phyloP scores from a whole-genome alignment of 2,888 invertebrate species.

The Tetropium fuscum region DNA sequence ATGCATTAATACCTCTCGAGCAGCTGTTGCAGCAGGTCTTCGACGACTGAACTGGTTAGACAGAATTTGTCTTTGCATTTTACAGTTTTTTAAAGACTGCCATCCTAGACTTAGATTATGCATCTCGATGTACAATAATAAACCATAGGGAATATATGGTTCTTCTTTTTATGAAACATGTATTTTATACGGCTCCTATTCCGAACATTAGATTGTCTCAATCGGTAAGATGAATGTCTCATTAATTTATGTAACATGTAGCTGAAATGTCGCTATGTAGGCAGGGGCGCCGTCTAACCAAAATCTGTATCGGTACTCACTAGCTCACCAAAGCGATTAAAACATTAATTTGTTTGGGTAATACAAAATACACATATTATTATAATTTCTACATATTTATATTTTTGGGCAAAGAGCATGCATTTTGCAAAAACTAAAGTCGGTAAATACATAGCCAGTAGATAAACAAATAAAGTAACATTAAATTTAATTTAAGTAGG shows the following conservation, averaged over 20 bases:
- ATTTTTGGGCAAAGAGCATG: too few relatives aligned
- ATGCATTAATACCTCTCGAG: slow-evolving; percentile 46
- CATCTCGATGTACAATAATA: slow-evolving; percentile 7
- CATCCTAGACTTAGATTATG: slow-evolving; percentile 14
- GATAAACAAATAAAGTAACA: too few relatives aligned
- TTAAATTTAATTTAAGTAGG: too few relatives aligned
- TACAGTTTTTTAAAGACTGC: slow-evolving; percentile 31
- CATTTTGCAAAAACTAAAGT: too few relatives aligned
- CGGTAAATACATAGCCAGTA: too few relatives aligned
- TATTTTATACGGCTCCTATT: slow-evolving; percentile 2
- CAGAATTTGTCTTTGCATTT: slow-evolving; percentile 48
- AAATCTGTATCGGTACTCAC: too few relatives aligned
- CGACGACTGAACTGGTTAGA: slow-evolving; percentile 47
- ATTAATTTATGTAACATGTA: neutral
- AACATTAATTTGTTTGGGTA: too few relatives aligned
- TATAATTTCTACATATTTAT: too few relatives aligned
- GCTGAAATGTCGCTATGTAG: too few relatives aligned
- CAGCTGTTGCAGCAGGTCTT: slow-evolving; percentile 48
- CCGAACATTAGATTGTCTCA: slow-evolving; percentile 1
- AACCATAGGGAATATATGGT: slow-evolving; percentile 7
- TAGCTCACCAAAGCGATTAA: too few relatives aligned
- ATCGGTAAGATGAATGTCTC: neutral
- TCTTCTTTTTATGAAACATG: slow-evolving; percentile 11
- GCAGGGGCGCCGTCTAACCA: too few relatives aligned
- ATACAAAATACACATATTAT: too few relatives aligned